Evolutionary conservation across 2,888 invertebrate genomes (phyloP).

Genomic region (Zelleria hepariella): DNA sequence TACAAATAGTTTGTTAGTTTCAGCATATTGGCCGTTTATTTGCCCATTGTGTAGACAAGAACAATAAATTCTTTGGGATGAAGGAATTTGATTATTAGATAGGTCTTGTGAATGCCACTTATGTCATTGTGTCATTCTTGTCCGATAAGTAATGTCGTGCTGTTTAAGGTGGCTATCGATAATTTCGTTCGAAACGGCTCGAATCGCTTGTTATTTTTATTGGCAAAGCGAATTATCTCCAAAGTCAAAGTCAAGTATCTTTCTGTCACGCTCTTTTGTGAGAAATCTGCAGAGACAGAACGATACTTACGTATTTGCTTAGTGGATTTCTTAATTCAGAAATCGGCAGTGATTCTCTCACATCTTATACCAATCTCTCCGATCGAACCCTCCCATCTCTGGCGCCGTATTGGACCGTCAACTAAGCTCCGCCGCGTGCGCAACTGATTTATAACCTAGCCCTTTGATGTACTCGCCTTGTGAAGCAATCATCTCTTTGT

Average conservation of each 20-base stretch:
- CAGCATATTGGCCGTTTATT: not conserved
- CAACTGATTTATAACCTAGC: slow-evolving; percentile 35
- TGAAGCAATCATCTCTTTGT: not conserved
- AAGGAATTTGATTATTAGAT: no score
- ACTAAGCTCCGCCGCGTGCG: slow-evolving; percentile 31
- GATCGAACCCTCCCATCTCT: not conserved
- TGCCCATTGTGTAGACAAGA: not conserved
- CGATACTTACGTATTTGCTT: not conserved
- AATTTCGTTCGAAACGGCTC: no score
- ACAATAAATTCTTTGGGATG: no score
- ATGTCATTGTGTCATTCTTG: not conserved
- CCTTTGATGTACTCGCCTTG: slow-evolving; percentile 48
- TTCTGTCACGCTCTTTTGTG: no score
- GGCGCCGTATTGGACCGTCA: slow-evolving; percentile 48
- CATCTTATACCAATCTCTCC: not conserved
- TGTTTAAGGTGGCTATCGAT: no score
- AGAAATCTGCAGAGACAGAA: no score
- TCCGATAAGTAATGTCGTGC: not conserved
- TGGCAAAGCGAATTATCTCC: no score
- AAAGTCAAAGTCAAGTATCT: no score
- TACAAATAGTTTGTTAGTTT: not conserved
- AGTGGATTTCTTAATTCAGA: no score
- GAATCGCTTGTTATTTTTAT: no score
- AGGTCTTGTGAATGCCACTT: no score
- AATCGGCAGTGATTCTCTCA: not conserved